phyloP scores from a whole-genome alignment of 2,113 vertebrate species.

The Vulpes lagopus region DNA sequence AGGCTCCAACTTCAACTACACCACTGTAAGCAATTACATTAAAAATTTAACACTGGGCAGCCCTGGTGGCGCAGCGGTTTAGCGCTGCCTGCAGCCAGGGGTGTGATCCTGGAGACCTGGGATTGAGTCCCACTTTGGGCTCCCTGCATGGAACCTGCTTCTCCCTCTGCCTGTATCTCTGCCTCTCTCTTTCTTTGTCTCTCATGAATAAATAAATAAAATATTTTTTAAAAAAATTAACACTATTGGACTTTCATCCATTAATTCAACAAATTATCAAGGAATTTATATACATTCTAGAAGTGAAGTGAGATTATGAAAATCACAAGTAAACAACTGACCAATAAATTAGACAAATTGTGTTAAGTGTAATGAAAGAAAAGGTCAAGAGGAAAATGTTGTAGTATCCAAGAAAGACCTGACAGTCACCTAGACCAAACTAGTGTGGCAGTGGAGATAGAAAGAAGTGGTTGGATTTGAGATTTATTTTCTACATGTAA shows the following conservation, averaged over 20 bases:
- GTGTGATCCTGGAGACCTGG: no score
- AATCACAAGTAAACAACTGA: constrained; percentile 24
- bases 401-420: background rate
- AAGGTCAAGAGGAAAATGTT: constrained; percentile 13
- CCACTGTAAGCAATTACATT: constrained; percentile 7
- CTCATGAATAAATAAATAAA: no score
- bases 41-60: background rate
- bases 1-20: background rate
- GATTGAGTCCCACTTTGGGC: no score
- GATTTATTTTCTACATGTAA: constrained; percentile 21
- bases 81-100: no score
- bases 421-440: background rate
- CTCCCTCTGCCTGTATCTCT: no score
- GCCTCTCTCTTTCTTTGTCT: no score
- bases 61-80: no score
- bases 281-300: constrained; percentile 31
- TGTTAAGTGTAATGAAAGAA: constrained; percentile 4
- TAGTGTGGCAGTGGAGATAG: background rate
- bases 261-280: constrained; percentile 21
- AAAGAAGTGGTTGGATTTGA: constrained; percentile 14
- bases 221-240: background rate
- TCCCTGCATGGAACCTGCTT: no score
- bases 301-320: constrained; percentile 33
- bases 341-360: constrained; percentile 3
- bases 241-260: constrained; percentile 14